Percentiles rank a stretch among this genome's conserved stretches.
Evolutionary conservation across 2,797 vertebrate species (phyloP).

Genomic region (Cirrhinus molitorella): DNA sequence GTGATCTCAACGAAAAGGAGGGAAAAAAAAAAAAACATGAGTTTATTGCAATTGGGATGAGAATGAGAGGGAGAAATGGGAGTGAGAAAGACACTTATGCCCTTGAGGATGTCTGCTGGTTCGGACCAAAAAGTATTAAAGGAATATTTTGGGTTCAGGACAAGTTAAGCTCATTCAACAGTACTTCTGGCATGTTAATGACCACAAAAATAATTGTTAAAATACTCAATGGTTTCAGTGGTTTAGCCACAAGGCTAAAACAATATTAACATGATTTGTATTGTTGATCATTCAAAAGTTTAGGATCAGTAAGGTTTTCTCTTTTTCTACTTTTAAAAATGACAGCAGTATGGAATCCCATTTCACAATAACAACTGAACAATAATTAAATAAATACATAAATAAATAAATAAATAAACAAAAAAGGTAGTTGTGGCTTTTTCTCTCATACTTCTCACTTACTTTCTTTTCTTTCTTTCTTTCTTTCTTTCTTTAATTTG

Average conservation of each 20-base stretch:
- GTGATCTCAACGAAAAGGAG: slow-evolving; percentile 21
- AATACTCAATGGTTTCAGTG: slow-evolving; percentile 12
- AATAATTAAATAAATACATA: not conserved
- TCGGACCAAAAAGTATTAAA: slow-evolving; percentile 14
- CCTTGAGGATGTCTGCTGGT: slow-evolving; percentile 19
- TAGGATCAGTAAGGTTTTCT: not conserved
- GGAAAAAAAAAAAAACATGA: slow-evolving; percentile 53
- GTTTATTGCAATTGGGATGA: slow-evolving; percentile 60
- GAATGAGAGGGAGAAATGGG: not conserved
- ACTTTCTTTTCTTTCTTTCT: too few species aligned
- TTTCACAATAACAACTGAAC: not conserved
- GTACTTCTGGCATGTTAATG: not conserved
- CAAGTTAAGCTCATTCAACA: slow-evolving; percentile 58
- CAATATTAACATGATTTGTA: not conserved
- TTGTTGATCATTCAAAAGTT: not conserved
- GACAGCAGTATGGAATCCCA: too few species aligned
- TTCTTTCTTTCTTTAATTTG: too few species aligned
- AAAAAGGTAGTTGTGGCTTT: too few species aligned
- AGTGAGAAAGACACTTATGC: slow-evolving; percentile 17
- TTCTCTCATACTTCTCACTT: too few species aligned
- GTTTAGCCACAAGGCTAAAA: not conserved
- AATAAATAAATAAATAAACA: not conserved
- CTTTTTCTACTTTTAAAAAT: not conserved
- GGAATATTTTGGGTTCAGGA: not conserved
- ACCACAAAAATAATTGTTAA: not conserved